A percentile compares a stretch with the other conserved stretches of the same genome.
phyloP scores from a whole-genome alignment of 2,797 vertebrate species.

The Microctenopoma steveboyesi region DNA sequence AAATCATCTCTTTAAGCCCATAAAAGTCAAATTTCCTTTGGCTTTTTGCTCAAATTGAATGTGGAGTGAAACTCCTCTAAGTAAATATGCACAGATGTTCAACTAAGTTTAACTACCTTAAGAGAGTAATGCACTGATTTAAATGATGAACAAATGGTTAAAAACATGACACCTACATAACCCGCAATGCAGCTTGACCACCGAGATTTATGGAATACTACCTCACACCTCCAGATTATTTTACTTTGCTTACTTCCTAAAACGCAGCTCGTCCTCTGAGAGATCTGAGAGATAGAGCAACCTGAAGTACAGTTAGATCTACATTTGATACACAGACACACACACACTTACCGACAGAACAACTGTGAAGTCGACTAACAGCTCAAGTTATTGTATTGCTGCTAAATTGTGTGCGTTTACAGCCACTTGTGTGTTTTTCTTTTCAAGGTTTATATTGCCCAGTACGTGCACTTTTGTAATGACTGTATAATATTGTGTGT shows the following conservation, averaged over 20 bases:
- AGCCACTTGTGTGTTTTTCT: neutral
- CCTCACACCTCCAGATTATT: no score
- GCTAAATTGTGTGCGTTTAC: conserved; percentile 51
- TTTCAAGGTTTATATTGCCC: conserved; percentile 4
- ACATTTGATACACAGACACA: neutral
- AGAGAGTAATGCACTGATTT: no score
- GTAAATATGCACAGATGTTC: no score
- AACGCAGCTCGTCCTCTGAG: neutral
- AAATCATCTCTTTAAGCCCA: neutral
- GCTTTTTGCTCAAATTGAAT: neutral
- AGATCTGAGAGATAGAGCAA: conserved; percentile 22
- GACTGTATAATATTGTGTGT: conserved; percentile 15
- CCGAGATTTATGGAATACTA: no score
- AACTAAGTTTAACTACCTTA: no score
- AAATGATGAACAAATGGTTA: no score
- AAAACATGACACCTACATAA: no score
- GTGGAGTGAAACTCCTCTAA: no score
- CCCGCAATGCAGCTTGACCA: no score
- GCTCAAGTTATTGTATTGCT: conserved; percentile 40
- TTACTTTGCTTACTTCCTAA: no score
- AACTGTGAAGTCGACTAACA: neutral
- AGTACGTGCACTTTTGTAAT: conserved; percentile 27
- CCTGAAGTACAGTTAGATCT: neutral
- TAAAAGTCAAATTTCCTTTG: neutral
- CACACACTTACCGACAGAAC: neutral